Conservation (phyloP, 2,888 invertebrate genomes). For the Scrobipalpa atriplicella region DNA sequence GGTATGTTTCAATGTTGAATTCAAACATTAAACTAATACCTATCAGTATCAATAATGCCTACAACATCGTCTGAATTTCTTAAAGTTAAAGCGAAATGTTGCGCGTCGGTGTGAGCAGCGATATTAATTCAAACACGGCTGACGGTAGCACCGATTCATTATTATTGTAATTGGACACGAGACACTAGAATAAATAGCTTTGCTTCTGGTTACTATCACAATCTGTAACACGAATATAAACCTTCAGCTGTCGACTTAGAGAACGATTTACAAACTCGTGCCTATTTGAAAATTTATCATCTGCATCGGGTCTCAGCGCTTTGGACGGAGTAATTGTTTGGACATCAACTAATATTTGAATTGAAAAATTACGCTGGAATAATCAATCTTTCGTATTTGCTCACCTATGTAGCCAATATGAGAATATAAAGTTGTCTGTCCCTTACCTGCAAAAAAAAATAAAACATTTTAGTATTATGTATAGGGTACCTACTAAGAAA, state of each 20-base stretch:
- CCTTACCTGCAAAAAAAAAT: conserved; percentile 18
- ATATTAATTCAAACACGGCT: conserved; percentile 51
- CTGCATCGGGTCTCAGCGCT: conserved; percentile 1
- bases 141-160: conserved; percentile 63
- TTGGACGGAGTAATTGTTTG: conserved; percentile 28
- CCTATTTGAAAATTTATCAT: conserved; percentile 14
- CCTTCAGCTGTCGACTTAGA: conserved; percentile 12
- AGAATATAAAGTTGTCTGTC: not conserved
- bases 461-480: not conserved
- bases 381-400: not conserved
- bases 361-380: not conserved
- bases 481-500: too few species aligned
- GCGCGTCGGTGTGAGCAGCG: conserved; percentile 47
- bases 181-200: conserved; percentile 60
- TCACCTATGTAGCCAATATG: not conserved
- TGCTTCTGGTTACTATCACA: conserved; percentile 53
- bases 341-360: conserved; percentile 21
- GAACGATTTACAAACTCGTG: not conserved
- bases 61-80: not conserved
- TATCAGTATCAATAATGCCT: not conserved
- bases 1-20: too few species aligned
- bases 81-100: not conserved
- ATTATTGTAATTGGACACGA: conserved; percentile 69
- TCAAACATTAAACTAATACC: too few species aligned
- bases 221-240: conserved; percentile 1